phyloP scores from a whole-genome alignment of 2,113 vertebrate genomes.

The pig (Sus scrofa) region DNA sequence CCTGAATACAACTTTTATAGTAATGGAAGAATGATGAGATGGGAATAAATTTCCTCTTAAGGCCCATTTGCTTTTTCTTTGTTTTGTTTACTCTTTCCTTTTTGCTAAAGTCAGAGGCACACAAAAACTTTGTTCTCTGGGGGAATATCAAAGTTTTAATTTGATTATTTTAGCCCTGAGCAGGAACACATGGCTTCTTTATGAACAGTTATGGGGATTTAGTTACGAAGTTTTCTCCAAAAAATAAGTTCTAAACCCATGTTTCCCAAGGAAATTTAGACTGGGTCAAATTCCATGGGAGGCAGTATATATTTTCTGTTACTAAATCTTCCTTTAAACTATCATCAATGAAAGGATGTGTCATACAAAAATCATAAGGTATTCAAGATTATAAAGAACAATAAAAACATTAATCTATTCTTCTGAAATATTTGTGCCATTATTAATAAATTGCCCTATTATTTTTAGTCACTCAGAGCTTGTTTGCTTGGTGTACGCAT shows the following conservation, averaged over 20 bases:
- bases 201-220: background rate
- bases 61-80: background rate
- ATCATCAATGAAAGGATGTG: background rate
- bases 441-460: background rate
- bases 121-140: background rate
- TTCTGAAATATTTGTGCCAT: background rate
- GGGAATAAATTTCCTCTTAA: background rate
- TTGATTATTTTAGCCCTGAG: background rate
- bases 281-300: background rate
- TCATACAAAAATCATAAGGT: background rate
- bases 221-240: background rate
- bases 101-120: background rate
- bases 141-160: background rate
- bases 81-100: background rate
- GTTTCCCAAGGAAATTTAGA: background rate
- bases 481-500: background rate
- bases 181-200: background rate
- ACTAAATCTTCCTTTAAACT: background rate
- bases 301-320: background rate
- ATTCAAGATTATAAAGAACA: background rate
- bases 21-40: background rate
- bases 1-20: background rate
- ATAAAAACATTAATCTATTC: background rate
- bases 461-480: background rate
- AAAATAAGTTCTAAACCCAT: background rate